Evolutionary conservation across 2,113 vertebrate species (phyloP).

Genomic region (Cacatua alba): DNA sequence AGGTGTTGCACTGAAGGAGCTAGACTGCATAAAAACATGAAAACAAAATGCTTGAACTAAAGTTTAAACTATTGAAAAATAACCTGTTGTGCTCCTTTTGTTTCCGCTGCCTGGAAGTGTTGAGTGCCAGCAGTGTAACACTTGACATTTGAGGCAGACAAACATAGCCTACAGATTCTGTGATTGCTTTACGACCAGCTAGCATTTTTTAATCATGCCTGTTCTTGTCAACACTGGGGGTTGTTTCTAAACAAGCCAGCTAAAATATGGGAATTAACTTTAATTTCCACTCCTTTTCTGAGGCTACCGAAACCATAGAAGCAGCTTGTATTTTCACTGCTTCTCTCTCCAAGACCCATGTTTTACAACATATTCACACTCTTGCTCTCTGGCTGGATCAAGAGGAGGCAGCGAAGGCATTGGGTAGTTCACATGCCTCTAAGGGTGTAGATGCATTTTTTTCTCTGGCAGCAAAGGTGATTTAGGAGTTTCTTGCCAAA

Average conservation of each 20-base stretch:
- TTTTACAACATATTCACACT: neutral
- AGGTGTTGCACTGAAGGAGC: slow-evolving; percentile 46
- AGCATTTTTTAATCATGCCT: slow-evolving; percentile 20
- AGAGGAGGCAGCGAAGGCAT: neutral
- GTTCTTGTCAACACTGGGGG: neutral
- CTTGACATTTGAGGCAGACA: slow-evolving; percentile 56
- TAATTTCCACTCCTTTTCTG: slow-evolving; percentile 4
- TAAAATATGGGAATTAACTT: slow-evolving; percentile 7
- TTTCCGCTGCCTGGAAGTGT: slow-evolving; percentile 47
- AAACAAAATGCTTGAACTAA: slow-evolving; percentile 62
- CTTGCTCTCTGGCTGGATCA: neutral
- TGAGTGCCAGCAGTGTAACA: slow-evolving; percentile 35
- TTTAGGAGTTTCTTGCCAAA: slow-evolving; percentile 17
- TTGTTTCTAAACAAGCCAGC: slow-evolving; percentile 35
- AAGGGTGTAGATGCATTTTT: neutral
- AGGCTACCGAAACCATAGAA: neutral
- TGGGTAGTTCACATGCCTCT: neutral
- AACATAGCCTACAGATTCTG: slow-evolving; percentile 26
- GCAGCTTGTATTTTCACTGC: neutral
- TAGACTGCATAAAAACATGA: slow-evolving; percentile 40
- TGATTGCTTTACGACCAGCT: slow-evolving; percentile 11
- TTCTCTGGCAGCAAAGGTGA: neutral
- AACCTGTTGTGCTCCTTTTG: slow-evolving; percentile 57
- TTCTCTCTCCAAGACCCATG: neutral
- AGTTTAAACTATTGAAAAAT: slow-evolving; percentile 63